A percentile compares a stretch with the other conserved stretches of the same genome.
These are phyloP conservation scores for Notarius quadriscutis DNA, from an alignment of 2,113 vertebrate genomes.

Conservation along the genomic window DNA sequence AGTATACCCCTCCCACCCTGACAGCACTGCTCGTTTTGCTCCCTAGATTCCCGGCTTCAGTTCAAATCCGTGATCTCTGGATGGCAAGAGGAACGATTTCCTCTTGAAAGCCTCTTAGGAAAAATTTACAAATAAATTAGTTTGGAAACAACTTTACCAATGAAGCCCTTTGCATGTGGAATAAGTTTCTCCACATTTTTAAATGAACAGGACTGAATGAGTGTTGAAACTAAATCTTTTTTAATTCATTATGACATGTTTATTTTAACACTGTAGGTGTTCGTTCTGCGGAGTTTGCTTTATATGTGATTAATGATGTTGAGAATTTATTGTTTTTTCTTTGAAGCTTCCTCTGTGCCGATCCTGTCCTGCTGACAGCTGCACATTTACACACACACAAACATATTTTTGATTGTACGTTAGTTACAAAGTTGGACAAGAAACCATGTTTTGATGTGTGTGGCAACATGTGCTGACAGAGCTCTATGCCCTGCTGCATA, in stretches of 20 bases:
- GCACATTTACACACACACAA: background rate
- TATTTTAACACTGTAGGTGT: background rate
- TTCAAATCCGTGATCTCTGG: background rate
- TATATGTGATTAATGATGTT: background rate
- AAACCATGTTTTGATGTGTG: slow-evolving; percentile 9
- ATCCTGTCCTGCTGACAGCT: background rate
- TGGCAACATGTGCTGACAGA: slow-evolving; percentile 12
- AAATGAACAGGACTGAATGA: background rate
- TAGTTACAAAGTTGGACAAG: background rate
- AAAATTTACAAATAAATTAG: background rate
- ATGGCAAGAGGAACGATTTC: background rate
- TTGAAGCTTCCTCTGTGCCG: background rate
- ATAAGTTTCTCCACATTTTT: background rate
- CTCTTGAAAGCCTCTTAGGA: background rate
- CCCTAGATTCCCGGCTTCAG: background rate
- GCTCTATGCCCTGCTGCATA: background rate
- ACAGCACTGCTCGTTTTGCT: background rate
- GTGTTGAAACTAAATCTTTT: background rate
- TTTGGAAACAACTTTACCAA: too few species aligned
- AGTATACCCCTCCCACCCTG: background rate
- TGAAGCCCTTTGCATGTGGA: background rate
- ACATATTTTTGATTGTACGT: background rate
- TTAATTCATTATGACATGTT: background rate
- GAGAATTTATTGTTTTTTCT: background rate
- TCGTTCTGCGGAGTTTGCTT: background rate